A percentile compares a stretch with the other conserved stretches of the same genome.
Conservation (phyloP, 2,113 vertebrate genomes). For the Sinocyclocheilus maitianheensis region DNA sequence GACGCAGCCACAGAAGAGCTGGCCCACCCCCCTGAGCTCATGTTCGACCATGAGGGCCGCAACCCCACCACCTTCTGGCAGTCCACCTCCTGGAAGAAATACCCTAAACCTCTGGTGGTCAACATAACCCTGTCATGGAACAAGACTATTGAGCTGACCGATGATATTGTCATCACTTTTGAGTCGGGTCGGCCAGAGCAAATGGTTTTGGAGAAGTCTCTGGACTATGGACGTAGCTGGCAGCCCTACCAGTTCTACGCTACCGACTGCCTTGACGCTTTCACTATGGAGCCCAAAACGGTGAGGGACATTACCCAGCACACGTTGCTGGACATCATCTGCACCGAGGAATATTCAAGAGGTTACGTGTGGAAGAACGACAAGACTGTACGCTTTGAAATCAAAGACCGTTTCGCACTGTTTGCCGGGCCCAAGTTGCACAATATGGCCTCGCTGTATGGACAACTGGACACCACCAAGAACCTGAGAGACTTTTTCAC, state of each 20-base stretch:
- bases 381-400: conserved; percentile 97
- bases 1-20: conserved; percentile 92
- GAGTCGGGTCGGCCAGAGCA: conserved; percentile 96
- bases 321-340: conserved; percentile 96
- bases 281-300: conserved; percentile 97
- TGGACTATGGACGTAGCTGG: conserved; percentile 95
- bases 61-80: conserved; percentile 98
- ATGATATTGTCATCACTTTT: conserved; percentile 96
- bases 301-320: conserved; percentile 92
- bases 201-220: conserved; percentile 97
- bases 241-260: conserved; percentile 98
- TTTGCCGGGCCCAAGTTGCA: conserved; percentile 94
- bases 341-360: conserved; percentile 96
- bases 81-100: conserved; percentile 94
- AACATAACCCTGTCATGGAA: conserved; percentile 98
- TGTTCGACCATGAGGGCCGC: conserved; percentile 96
- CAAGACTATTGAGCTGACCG: conserved; percentile 98
- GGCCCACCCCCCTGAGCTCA: conserved; percentile 93
- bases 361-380: conserved; percentile 94
- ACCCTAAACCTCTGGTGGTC: conserved; percentile 91
- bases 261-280: conserved; percentile 96
- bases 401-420: conserved; percentile 97
- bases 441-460: conserved; percentile 98
- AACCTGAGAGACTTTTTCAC: conserved; percentile 99
- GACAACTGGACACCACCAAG: conserved; percentile 97